These are phyloP conservation scores for Eupithecia abbreviata DNA, from an alignment of 2,888 invertebrate genomes.

Conservation along the genomic window DNA sequence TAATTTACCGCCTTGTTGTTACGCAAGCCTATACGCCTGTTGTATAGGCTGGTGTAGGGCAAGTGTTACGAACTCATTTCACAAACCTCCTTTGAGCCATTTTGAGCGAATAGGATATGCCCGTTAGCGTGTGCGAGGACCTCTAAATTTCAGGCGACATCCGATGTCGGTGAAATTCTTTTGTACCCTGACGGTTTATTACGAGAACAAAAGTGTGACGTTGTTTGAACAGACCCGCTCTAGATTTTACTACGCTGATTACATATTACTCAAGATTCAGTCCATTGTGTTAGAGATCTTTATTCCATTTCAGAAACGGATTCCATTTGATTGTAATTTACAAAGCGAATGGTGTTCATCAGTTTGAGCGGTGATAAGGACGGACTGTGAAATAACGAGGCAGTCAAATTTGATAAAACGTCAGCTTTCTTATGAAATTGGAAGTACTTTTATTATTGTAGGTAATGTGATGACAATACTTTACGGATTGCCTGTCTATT, in stretches of 20 bases:
- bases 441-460: background rate
- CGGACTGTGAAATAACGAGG: constrained; percentile 11
- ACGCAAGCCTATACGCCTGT: constrained; percentile 34
- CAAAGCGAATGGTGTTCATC: constrained; percentile 58
- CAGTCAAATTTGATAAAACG: constrained; percentile 9
- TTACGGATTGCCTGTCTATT: background rate
- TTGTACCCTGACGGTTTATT: constrained; percentile 77
- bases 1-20: constrained; percentile 16
- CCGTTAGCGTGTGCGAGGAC: constrained; percentile 50
- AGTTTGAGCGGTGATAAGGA: constrained; percentile 37
- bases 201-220: constrained; percentile 75
- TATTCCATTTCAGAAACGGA: constrained; percentile 66
- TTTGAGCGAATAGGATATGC: constrained; percentile 58
- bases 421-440: constrained; percentile 10
- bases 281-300: constrained; percentile 68
- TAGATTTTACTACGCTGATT: constrained; percentile 74
- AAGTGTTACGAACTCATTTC: constrained; percentile 54
- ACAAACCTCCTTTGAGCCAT: constrained; percentile 60
- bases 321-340: constrained; percentile 68
- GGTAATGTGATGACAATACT: background rate
- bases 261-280: constrained; percentile 70
- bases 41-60: constrained; percentile 25
- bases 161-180: constrained; percentile 72
- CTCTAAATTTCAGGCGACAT: constrained; percentile 71
- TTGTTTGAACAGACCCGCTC: constrained; percentile 72